A percentile compares a stretch with the other conserved stretches of the same genome.
Evolutionary conservation across 2,113 vertebrate genomes (phyloP).

Genomic region (Brachypteracias leptosomus): DNA sequence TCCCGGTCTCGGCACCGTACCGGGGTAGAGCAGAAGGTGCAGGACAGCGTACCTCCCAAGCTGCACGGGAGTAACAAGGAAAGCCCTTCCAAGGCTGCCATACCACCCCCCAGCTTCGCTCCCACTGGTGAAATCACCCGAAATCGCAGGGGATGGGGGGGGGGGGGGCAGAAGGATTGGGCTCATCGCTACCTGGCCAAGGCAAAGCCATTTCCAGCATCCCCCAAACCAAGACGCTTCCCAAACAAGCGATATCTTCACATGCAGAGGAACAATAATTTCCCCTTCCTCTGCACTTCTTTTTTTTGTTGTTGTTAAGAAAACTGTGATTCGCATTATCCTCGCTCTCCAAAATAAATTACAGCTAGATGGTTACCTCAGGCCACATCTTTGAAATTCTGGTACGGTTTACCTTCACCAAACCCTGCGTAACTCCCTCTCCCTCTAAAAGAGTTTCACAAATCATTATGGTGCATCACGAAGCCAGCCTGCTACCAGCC

Average conservation of each 20-base stretch:
- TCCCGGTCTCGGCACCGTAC: background rate
- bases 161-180: background rate
- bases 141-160: accelerated
- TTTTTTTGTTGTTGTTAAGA: background rate
- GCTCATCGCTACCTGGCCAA: background rate
- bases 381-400: slow-evolving; percentile 23
- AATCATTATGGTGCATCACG: background rate
- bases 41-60: background rate
- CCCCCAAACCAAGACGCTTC: background rate
- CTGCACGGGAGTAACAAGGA: background rate
- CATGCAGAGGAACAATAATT: background rate
- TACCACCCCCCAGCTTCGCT: background rate
- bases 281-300: background rate
- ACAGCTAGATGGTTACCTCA: slow-evolving; percentile 1
- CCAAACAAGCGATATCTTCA: background rate
- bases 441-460: background rate
- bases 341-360: background rate
- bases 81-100: background rate
- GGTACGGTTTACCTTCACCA: background rate
- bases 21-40: background rate
- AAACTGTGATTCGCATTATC: background rate
- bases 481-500: background rate
- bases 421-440: background rate
- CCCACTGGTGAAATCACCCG: background rate
- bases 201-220: background rate